phyloP scores from a whole-genome alignment of 1,140 invertebrate genomes.

The Drosophila nigrodunni region DNA sequence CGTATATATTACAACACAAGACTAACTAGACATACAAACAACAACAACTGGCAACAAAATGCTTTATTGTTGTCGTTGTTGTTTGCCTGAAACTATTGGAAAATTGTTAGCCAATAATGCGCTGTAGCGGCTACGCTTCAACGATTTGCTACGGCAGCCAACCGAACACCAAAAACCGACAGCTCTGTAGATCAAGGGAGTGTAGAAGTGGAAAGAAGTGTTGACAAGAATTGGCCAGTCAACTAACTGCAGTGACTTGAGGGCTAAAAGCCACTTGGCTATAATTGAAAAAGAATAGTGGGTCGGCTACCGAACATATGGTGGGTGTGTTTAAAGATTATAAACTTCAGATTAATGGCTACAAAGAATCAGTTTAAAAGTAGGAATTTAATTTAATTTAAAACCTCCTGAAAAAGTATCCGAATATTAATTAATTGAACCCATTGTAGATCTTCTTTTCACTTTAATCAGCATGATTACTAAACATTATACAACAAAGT shows the following conservation, averaged over 20 bases:
- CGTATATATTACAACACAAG: slow-evolving; percentile 46
- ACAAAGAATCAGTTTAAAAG: neutral
- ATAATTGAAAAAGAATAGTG: slow-evolving; percentile 21
- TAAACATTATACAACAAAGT: neutral
- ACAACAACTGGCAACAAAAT: slow-evolving; percentile 49
- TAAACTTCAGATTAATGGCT: neutral
- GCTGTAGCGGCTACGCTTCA: slow-evolving; percentile 73
- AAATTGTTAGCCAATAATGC: slow-evolving; percentile 72
- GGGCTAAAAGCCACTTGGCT: slow-evolving; percentile 20
- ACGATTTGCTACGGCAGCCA: slow-evolving; percentile 61
- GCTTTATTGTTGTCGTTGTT: slow-evolving; percentile 13
- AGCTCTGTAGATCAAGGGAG: neutral
- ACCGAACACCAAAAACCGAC: neutral
- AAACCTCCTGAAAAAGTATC: too few species aligned
- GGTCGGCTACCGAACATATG: slow-evolving; percentile 8
- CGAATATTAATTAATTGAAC: too few species aligned
- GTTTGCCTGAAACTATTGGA: slow-evolving; percentile 32
- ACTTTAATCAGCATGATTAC: neutral
- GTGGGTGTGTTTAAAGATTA: slow-evolving; percentile 7
- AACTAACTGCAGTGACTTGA: neutral
- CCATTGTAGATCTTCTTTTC: neutral
- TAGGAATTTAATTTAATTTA: too few species aligned
- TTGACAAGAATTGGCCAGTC: slow-evolving; percentile 23
- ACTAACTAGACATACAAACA: slow-evolving; percentile 29
- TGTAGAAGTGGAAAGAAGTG: slow-evolving; percentile 12